Base-by-base conservation (phyloP, 2,888 invertebrate species). In the Plagodis dolabraria region DNA sequence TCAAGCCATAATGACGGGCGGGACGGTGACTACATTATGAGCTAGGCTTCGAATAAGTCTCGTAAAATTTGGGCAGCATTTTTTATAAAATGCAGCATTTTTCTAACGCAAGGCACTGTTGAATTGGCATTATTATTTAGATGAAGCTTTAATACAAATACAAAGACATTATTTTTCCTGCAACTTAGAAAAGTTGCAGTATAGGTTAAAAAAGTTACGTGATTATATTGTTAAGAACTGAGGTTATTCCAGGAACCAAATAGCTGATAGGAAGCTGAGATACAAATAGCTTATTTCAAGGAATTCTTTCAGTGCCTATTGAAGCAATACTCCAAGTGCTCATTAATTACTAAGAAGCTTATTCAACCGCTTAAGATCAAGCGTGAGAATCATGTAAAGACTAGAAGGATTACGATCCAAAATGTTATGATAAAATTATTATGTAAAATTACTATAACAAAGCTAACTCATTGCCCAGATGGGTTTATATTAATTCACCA, bases 1-100 rank as follows among this genome's bases (percentile, higher is more conserved):
- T 61, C 59, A 9, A 51, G 47, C 57, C 36, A 12, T 52, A 59
- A 53, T 49, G 44, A 57, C 46, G 56, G 61, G 60, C 57, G 63
- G 57, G 57, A 63, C 60, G 46, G 46, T 22, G 4, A 22, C 46
- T 46, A 53, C 57, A 60, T 63, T 62, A 68, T 64, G 64, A 47
- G 53, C 57, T 56, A 45, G 6, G 9, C 43, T 51, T 51, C n/a
- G 5, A 45, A 22, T 33, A 6, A 11, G 43, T 53, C 8, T 45
- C 40, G 44, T 33, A 11, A 47, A n/a, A 47, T 53, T 53, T 50
- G 12, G 9, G 5, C 33, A 8, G 48, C 48, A 22, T 22, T 22
- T 22, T 22, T 22, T 22, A 22, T 22, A 22, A 22, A 22, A 22
- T 22, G 4, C 22, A 22, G 22, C 22, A 22, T 22, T 4, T 4